Conservation (phyloP, 2,113 vertebrate species). For the Cyphomyrus plagiostoma region DNA sequence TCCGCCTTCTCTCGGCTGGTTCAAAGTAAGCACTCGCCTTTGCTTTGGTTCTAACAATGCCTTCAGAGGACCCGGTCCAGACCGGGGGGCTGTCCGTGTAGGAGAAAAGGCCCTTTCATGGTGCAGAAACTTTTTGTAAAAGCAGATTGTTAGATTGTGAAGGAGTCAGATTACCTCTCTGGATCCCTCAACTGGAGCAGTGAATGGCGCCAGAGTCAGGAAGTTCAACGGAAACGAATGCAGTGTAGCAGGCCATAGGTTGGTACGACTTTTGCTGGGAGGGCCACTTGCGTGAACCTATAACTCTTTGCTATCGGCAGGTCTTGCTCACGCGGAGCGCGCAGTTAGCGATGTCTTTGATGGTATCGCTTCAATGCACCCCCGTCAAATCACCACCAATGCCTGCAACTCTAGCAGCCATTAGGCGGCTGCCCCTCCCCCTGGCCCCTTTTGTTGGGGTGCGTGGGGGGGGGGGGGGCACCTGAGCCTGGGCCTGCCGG, state of each 20-base stretch:
- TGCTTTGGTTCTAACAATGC: neutral
- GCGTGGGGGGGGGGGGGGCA: neutral
- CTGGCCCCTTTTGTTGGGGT: neutral
- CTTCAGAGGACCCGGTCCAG: neutral
- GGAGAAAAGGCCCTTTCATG: slow-evolving; percentile 5
- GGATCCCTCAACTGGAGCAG: neutral
- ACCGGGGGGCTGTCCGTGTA: neutral
- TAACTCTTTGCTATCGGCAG: neutral
- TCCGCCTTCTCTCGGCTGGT: neutral
- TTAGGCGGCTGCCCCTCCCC: neutral
- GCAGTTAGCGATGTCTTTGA: neutral
- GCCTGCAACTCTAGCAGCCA: neutral
- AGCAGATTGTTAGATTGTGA: slow-evolving; percentile 1
- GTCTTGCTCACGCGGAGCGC: neutral
- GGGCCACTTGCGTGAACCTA: neutral
- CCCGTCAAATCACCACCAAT: neutral
- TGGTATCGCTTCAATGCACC: neutral
- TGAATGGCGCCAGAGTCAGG: neutral
- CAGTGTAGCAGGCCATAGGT: neutral
- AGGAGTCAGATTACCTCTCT: slow-evolving; percentile 2
- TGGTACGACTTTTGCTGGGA: neutral
- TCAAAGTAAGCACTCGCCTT: neutral
- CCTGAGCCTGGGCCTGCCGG: neutral
- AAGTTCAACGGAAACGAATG: neutral
- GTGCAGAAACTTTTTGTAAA: neutral